Percentiles rank a stretch among this genome's conserved stretches.
These are phyloP conservation scores for Plagodis pulveraria DNA, from an alignment of 2,888 invertebrate species.

Conservation along the genomic window DNA sequence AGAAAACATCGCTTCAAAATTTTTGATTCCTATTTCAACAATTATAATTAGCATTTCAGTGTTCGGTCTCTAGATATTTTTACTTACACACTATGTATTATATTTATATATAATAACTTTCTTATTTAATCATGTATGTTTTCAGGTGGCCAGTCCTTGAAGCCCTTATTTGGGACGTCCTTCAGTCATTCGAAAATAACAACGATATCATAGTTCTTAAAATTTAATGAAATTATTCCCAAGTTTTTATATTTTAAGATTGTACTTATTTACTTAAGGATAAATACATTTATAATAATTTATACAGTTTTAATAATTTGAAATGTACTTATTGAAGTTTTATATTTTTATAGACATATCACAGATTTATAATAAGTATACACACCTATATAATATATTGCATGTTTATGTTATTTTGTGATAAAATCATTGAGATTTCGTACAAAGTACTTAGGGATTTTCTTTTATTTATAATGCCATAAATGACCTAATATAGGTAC, in stretches of 20 bases:
- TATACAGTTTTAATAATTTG: neutral
- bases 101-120: neutral
- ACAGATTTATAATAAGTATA: slow-evolving; percentile 3
- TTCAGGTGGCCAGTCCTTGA: slow-evolving; percentile 68
- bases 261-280: slow-evolving; percentile 4
- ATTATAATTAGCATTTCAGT: too few relatives aligned
- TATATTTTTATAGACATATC: slow-evolving; percentile 20
- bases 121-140: slow-evolving; percentile 24
- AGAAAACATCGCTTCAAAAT: too few relatives aligned
- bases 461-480: slow-evolving; percentile 54
- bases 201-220: slow-evolving; percentile 40
- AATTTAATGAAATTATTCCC: slow-evolving; percentile 3
- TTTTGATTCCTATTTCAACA: too few relatives aligned
- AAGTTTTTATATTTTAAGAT: slow-evolving; percentile 11
- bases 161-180: slow-evolving; percentile 40
- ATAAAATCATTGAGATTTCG: slow-evolving; percentile 56
- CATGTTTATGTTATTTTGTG: slow-evolving; percentile 42
- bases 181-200: slow-evolving; percentile 27
- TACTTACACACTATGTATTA: too few relatives aligned
- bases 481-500: slow-evolving; percentile 19
- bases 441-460: slow-evolving; percentile 70
- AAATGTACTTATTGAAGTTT: slow-evolving; percentile 24
- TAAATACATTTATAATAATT: neutral
- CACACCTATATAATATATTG: slow-evolving; percentile 22
- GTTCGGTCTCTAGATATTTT: too few relatives aligned